Conservation (phyloP, 2,113 vertebrate species). For the Dromas ardeola region DNA sequence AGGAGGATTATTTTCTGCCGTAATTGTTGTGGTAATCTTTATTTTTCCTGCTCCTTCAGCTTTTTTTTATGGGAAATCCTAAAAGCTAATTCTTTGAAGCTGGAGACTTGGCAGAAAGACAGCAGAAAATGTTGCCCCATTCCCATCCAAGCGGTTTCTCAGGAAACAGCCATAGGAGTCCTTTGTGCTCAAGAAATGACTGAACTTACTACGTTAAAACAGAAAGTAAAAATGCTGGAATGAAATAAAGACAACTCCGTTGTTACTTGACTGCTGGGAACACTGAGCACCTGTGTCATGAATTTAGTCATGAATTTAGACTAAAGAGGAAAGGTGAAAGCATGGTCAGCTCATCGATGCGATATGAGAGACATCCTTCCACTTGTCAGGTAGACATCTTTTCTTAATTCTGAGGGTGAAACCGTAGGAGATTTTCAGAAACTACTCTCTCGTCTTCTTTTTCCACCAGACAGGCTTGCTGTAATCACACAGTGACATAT, state of each 20-base stretch:
- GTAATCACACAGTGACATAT: neutral
- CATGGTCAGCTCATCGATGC: neutral
- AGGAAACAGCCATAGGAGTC: slow-evolving; percentile 1
- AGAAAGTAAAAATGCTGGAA: neutral
- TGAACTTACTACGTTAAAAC: neutral
- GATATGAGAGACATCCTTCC: neutral
- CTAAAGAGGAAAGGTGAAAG: neutral
- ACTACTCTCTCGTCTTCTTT: neutral
- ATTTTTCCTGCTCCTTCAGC: slow-evolving; percentile 39
- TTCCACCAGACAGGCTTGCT: neutral
- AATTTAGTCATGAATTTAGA: no score
- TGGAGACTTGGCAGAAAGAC: slow-evolving; percentile 54
- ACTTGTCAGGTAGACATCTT: neutral
- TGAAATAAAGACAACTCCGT: neutral
- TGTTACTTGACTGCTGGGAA: neutral
- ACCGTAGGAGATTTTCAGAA: neutral
- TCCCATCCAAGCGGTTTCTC: slow-evolving; percentile 34
- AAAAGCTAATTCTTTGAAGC: slow-evolving; percentile 65
- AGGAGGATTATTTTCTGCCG: neutral
- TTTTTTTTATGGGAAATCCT: slow-evolving; percentile 67
- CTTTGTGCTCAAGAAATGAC: slow-evolving; percentile 34
- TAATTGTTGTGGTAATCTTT: slow-evolving; percentile 31
- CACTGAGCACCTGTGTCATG: neutral
- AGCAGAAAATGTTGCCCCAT: slow-evolving; percentile 40
- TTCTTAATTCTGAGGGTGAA: neutral